These are phyloP conservation scores for Homarus gammarus DNA, from an alignment of 2,888 invertebrate genomes.

Conservation along the genomic window DNA sequence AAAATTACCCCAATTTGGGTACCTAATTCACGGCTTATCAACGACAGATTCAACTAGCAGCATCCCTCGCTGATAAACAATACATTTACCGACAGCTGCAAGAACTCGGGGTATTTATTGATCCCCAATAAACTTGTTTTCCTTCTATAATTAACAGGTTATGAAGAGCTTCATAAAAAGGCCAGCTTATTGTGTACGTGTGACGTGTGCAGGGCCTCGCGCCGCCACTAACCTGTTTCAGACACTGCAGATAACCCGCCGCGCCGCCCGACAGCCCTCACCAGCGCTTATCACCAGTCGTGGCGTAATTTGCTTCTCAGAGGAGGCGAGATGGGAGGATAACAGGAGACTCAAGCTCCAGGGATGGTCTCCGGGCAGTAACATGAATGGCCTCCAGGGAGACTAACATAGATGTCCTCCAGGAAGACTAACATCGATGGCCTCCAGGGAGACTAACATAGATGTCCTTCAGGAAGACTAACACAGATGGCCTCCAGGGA, in stretches of 20 bases:
- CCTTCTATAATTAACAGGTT: slow-evolving; percentile 58
- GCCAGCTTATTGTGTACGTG: slow-evolving; percentile 30
- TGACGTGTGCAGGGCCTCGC: slow-evolving; percentile 36
- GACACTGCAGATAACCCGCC: slow-evolving; percentile 37
- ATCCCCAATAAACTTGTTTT: slow-evolving; percentile 52
- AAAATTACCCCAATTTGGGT: slow-evolving; percentile 20
- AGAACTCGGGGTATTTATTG: slow-evolving; percentile 49
- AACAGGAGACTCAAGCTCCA: neutral
- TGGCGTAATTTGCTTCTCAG: slow-evolving; percentile 20
- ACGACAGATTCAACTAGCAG: slow-evolving; percentile 33
- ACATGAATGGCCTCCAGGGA: neutral
- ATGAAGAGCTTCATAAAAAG: slow-evolving; percentile 57
- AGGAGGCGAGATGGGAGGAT: slow-evolving; percentile 21
- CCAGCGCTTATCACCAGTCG: neutral
- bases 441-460: neutral
- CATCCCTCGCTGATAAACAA: neutral
- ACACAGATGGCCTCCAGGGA: neutral
- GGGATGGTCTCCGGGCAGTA: neutral
- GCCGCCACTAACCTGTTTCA: slow-evolving; percentile 7
- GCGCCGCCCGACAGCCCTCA: neutral
- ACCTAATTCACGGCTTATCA: slow-evolving; percentile 28
- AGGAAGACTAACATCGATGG: too few relatives aligned
- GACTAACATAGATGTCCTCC: neutral
- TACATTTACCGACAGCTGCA: slow-evolving; percentile 39
- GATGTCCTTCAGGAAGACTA: too few relatives aligned